Evolutionary conservation across 2,113 vertebrate genomes (phyloP).

Genomic region (Paramormyrops kingsleyae): DNA sequence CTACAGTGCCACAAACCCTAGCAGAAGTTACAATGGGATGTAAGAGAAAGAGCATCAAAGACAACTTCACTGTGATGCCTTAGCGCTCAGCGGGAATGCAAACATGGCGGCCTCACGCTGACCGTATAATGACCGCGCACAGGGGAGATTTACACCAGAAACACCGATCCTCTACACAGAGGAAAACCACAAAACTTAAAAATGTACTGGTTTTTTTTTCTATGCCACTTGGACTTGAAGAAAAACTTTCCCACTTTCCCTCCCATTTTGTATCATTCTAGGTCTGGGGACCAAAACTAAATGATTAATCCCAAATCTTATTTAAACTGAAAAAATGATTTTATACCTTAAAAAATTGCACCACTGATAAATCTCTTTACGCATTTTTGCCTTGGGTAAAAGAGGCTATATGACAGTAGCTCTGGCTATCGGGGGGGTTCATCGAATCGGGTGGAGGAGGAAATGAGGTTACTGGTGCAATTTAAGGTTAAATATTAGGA

Average conservation of each 20-base stretch:
- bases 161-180: background rate
- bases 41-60: background rate
- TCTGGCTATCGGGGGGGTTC: background rate
- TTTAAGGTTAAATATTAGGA: background rate
- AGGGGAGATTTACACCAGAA: background rate
- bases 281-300: background rate
- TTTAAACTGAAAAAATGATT: background rate
- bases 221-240: background rate
- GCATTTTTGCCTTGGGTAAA: background rate
- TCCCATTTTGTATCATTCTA: background rate
- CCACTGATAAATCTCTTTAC: background rate
- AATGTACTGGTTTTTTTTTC: background rate
- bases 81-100: background rate
- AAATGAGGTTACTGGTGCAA: background rate
- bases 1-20: background rate
- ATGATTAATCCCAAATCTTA: conserved; percentile 1
- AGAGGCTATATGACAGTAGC: background rate
- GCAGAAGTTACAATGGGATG: background rate
- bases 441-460: background rate
- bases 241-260: background rate
- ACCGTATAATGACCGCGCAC: background rate
- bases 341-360: background rate
- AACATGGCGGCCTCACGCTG: background rate
- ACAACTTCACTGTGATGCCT: background rate
- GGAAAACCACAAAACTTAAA: background rate